These are phyloP conservation scores for Onychomys torridus DNA, from an alignment of 2,797 vertebrate species.

Conservation along the genomic window DNA sequence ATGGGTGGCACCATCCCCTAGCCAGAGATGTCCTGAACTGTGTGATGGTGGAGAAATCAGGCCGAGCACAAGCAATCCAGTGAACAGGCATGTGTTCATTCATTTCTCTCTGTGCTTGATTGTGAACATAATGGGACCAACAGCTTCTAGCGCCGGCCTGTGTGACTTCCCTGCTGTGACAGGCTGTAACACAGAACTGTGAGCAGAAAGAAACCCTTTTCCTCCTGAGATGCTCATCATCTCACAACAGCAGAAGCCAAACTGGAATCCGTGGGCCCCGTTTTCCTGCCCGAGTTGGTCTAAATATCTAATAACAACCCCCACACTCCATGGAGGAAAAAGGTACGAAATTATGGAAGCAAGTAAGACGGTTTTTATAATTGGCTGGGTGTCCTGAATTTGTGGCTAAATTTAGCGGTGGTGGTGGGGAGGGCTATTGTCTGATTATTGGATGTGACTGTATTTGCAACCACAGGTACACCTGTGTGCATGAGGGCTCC, in stretches of 20 bases:
- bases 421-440: rapidly evolving
- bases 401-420: not conserved
- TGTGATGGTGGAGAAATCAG: not conserved
- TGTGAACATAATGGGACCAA: not conserved
- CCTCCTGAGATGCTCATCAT: not conserved
- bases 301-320: not conserved
- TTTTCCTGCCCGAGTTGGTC: conserved; percentile 72
- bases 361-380: not conserved
- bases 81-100: too few species aligned
- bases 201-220: not conserved
- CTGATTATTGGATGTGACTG: not conserved
- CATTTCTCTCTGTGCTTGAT: not conserved
- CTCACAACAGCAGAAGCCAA: not conserved
- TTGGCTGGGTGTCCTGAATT: not conserved
- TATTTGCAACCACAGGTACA: not conserved
- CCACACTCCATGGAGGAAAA: not conserved
- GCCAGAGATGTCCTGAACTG: not conserved
- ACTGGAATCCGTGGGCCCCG: conserved; percentile 46
- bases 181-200: not conserved
- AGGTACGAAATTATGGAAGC: not conserved
- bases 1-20: not conserved
- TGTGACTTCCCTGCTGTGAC: not conserved
- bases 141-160: not conserved
- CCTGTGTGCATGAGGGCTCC: too few species aligned
- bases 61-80: not conserved